Evolutionary conservation across 1,140 invertebrate genomes (phyloP).

Genomic region (Zaprionus ornatus): DNA sequence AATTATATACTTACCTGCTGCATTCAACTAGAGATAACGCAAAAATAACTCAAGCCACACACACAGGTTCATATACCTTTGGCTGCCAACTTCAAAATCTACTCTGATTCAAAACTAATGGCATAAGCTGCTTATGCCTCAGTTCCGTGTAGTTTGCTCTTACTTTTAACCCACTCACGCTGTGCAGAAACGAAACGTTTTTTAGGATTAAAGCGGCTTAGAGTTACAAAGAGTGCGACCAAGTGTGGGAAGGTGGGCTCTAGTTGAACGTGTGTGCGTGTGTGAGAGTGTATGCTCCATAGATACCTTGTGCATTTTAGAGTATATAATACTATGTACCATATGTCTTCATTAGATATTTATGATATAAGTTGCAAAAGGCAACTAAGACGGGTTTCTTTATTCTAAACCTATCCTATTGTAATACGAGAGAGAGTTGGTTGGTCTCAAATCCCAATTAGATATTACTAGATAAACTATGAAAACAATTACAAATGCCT

Average conservation of each 20-base stretch:
- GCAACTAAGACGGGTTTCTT: too few relatives aligned
- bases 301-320: not conserved
- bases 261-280: not conserved
- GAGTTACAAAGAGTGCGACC: not conserved
- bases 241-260: not conserved
- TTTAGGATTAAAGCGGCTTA: conserved; percentile 67
- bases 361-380: not conserved
- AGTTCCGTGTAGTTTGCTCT: conserved; percentile 63
- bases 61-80: not conserved
- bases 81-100: not conserved
- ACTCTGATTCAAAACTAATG: conserved; percentile 59
- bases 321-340: not conserved
- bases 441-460: not conserved
- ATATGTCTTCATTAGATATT: not conserved
- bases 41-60: conserved; percentile 7
- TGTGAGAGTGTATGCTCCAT: not conserved
- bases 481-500: not conserved
- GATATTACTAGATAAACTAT: not conserved
- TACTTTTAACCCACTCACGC: conserved; percentile 64
- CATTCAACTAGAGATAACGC: conserved; percentile 1
- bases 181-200: conserved; percentile 47
- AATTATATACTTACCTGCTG: conserved; percentile 2
- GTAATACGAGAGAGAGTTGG: not conserved
- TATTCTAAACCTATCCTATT: not conserved
- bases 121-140: conserved; percentile 64